These are phyloP conservation scores for Netelia fuscicornis DNA, from an alignment of 2,888 invertebrate species.

Conservation along the genomic window DNA sequence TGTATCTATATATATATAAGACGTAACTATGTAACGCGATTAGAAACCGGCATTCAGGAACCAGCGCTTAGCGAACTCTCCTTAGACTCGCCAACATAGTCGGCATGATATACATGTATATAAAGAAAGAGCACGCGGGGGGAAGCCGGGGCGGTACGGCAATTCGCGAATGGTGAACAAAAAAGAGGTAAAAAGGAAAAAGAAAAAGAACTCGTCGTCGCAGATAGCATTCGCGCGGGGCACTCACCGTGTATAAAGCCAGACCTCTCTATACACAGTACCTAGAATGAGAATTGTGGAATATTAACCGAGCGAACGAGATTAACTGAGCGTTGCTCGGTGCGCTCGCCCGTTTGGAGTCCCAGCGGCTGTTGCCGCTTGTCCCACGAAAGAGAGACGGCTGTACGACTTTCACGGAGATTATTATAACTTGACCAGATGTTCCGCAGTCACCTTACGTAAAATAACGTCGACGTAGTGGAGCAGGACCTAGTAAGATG, in stretches of 20 bases:
- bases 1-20: neutral
- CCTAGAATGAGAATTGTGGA: conserved; percentile 76
- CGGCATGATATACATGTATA: neutral
- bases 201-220: conserved; percentile 57
- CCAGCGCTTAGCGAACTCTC: neutral
- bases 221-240: conserved; percentile 49
- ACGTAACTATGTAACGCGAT: neutral
- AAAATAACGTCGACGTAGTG: conserved; percentile 70
- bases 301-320: conserved; percentile 79
- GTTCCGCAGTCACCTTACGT: conserved; percentile 79
- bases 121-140: neutral
- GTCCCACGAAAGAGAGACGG: conserved; percentile 49
- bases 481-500: neutral
- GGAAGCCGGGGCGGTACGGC: neutral
- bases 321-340: conserved; percentile 82
- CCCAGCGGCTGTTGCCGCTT: conserved; percentile 64
- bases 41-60: conserved; percentile 37
- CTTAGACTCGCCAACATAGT: conserved; percentile 34
- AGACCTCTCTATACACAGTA: conserved; percentile 32
- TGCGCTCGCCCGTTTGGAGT: conserved; percentile 58
- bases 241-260: conserved; percentile 60
- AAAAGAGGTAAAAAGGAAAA: conserved; percentile 23
- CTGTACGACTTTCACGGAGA: conserved; percentile 80
- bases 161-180: conserved; percentile 47
- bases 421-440: conserved; percentile 78